phyloP scores from a whole-genome alignment of 2,888 invertebrate genomes.

The Aethes cnicana region DNA sequence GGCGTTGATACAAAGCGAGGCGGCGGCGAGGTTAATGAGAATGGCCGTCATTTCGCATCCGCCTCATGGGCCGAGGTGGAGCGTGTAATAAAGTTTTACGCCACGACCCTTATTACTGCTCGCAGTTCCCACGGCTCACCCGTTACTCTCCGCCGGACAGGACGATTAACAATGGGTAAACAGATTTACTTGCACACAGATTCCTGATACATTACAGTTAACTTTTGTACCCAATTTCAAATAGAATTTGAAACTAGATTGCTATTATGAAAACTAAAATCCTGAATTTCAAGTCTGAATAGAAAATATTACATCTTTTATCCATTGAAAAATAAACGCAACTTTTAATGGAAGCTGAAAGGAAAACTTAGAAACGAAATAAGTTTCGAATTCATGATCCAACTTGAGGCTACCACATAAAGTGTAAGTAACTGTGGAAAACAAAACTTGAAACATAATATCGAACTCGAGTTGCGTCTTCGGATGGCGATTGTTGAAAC shows the following conservation, averaged over 20 bases:
- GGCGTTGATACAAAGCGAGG: slow-evolving; percentile 56
- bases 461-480: slow-evolving; percentile 4
- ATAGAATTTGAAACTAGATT: too few relatives aligned
- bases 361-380: slow-evolving; percentile 26
- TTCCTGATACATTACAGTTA: slow-evolving; percentile 31
- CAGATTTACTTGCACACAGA: slow-evolving; percentile 58
- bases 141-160: slow-evolving; percentile 54
- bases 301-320: slow-evolving; percentile 4
- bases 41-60: slow-evolving; percentile 68
- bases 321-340: neutral
- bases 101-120: slow-evolving; percentile 64
- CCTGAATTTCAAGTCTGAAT: too few relatives aligned
- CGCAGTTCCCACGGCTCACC: slow-evolving; percentile 51
- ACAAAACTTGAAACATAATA: slow-evolving; percentile 1
- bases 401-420: slow-evolving; percentile 12
- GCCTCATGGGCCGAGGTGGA: slow-evolving; percentile 58
- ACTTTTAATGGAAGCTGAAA: neutral
- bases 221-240: too few relatives aligned
- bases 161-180: slow-evolving; percentile 69
- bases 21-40: slow-evolving; percentile 70
- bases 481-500: slow-evolving; percentile 2
- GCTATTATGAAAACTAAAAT: too few relatives aligned
- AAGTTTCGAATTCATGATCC: slow-evolving; percentile 26
- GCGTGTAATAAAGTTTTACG: slow-evolving; percentile 72
- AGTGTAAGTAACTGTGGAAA: slow-evolving; percentile 7